Conservation (phyloP, 2,797 vertebrate species). For the Meriones psammophilus region DNA sequence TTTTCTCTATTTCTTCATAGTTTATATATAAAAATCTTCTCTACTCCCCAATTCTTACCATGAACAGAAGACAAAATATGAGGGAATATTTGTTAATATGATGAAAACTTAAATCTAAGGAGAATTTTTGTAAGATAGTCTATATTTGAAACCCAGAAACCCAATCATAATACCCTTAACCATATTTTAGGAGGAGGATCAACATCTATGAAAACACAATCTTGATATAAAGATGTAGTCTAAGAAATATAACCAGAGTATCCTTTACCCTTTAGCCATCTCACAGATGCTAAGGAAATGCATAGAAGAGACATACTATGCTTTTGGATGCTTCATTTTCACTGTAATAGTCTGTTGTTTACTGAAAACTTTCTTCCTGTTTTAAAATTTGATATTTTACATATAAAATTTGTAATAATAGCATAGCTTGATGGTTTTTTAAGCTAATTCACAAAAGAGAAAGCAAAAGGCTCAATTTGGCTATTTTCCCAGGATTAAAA, state of each 20-base stretch:
- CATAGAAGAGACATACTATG: not conserved
- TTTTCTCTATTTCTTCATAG: not conserved
- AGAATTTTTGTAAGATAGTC: conserved; percentile 11
- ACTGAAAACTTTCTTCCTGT: not conserved
- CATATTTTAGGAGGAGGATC: not conserved
- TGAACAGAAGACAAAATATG: conserved; percentile 12
- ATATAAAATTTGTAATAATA: conserved; percentile 27
- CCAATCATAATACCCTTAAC: conserved; percentile 31
- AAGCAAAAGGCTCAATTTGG: conserved; percentile 11
- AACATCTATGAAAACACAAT: conserved; percentile 28
- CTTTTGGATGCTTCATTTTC: conserved; percentile 20
- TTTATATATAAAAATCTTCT: conserved; percentile 16
- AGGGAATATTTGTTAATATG: not conserved
- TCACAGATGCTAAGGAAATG: not conserved
- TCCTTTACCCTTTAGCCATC: not conserved
- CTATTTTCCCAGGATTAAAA: conserved; percentile 63
- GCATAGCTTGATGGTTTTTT: conserved; percentile 64
- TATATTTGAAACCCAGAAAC: conserved; percentile 10
- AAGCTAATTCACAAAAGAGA: conserved; percentile 71
- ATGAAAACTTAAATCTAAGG: conserved; percentile 43
- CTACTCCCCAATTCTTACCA: not conserved
- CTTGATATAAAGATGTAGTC: not conserved
- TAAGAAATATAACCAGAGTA: conserved; percentile 42
- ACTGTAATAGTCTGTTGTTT: conserved; percentile 16
- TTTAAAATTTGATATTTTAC: conserved; percentile 54